Percentiles rank a stretch among this genome's conserved stretches.
Conservation (phyloP, 2,113 vertebrate species). For the Channa maculata region DNA sequence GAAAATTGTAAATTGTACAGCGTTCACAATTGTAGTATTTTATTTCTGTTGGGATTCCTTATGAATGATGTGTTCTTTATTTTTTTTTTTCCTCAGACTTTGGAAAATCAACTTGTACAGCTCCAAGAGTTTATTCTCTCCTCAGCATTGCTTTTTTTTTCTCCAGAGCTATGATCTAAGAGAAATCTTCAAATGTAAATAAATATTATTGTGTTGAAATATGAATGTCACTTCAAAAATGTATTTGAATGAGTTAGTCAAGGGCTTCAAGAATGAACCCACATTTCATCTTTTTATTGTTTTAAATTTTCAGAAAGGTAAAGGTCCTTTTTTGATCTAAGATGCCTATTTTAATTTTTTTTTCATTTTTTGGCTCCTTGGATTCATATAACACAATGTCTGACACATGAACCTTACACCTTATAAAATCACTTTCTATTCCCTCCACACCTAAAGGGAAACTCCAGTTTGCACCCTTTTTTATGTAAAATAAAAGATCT, state of each 20-base stretch:
- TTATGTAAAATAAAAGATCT: constrained; percentile 94
- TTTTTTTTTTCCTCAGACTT: constrained; percentile 55
- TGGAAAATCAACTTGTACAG: constrained; percentile 83
- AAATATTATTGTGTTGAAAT: constrained; percentile 87
- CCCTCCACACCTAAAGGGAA: constrained; percentile 86
- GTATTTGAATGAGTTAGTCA: constrained; percentile 88
- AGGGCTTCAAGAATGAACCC: constrained; percentile 86
- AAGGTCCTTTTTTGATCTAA: constrained; percentile 80
- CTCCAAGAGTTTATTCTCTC: constrained; percentile 82
- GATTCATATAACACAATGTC: constrained; percentile 84
- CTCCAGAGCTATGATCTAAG: constrained; percentile 83
- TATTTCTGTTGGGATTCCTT: constrained; percentile 72
- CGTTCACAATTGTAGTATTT: constrained; percentile 74
- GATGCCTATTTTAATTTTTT: constrained; percentile 71
- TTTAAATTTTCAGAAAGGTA: constrained; percentile 83
- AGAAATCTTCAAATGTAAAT: constrained; percentile 85
- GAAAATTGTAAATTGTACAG: constrained; percentile 81
- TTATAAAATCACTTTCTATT: constrained; percentile 87
- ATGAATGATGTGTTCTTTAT: constrained; percentile 61
- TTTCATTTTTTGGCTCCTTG: constrained; percentile 79
- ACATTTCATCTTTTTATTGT: constrained; percentile 74
- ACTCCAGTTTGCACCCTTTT: constrained; percentile 92
- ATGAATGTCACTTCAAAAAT: constrained; percentile 90
- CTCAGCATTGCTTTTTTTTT: constrained; percentile 72
- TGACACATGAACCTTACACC: constrained; percentile 85